phyloP scores from a whole-genome alignment of 2,888 invertebrate species.

The Tethea ocularis region DNA sequence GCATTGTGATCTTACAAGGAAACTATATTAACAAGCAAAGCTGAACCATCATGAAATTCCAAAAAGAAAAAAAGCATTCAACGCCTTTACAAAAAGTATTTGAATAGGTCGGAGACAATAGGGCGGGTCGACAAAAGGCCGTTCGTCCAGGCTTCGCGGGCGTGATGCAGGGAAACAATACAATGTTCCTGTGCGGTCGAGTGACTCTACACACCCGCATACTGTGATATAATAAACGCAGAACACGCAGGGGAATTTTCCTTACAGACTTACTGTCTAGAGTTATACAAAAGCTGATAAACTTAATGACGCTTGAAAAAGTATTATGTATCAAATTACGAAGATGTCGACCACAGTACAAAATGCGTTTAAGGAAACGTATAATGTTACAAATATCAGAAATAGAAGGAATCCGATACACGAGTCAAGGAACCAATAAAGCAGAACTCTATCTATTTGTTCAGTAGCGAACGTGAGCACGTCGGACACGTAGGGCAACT shows the following conservation, averaged over 20 bases:
- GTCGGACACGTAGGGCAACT: slow-evolving; percentile 45
- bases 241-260: not conserved
- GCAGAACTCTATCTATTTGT: slow-evolving; percentile 33
- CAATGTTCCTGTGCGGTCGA: slow-evolving; percentile 70
- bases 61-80: slow-evolving; percentile 45
- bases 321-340: not conserved
- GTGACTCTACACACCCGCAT: slow-evolving; percentile 68
- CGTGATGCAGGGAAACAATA: slow-evolving; percentile 67
- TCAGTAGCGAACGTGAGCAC: slow-evolving; percentile 17
- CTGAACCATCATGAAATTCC: slow-evolving; percentile 49
- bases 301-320: not conserved
- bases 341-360: not conserved
- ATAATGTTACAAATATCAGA: slow-evolving; percentile 37
- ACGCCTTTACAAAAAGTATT: slow-evolving; percentile 62
- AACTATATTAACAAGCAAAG: slow-evolving; percentile 41
- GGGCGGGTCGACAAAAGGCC: slow-evolving; percentile 68
- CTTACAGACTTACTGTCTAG: not conserved
- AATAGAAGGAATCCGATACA: slow-evolving; percentile 49
- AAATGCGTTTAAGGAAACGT: slow-evolving; percentile 31
- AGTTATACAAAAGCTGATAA: not conserved
- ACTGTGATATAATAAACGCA: slow-evolving; percentile 41
- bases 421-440: slow-evolving; percentile 49
- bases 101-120: slow-evolving; percentile 70
- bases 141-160: slow-evolving; percentile 62
- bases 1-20: slow-evolving; percentile 37